Evolutionary conservation across 35 echinoderm and acorn worm genomes (phyloP).

Genomic region (Hemicentrotus pulcherrimus): DNA sequence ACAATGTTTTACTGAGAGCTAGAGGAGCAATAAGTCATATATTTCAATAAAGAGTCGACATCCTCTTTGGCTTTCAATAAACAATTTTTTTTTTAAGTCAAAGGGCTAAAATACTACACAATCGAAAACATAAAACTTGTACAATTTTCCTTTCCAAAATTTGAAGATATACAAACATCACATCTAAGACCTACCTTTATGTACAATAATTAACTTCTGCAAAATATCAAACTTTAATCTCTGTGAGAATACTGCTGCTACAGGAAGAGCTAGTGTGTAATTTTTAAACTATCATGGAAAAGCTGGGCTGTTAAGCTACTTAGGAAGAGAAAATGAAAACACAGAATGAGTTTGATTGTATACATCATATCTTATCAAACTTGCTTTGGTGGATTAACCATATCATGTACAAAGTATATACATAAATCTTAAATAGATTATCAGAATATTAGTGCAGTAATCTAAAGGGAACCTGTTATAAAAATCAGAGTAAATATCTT

Average conservation of each 20-base stretch:
- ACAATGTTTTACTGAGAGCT: no score
- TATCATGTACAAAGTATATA: constrained; percentile 4
- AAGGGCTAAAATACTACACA: neutral
- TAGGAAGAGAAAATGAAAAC: neutral
- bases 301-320: neutral
- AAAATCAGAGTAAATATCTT: neutral
- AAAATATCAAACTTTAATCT: neutral
- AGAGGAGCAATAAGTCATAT: no score
- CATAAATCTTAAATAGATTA: neutral
- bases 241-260: neutral
- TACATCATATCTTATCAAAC: neutral
- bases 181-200: neutral
- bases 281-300: neutral
- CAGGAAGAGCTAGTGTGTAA: neutral
- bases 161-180: neutral
- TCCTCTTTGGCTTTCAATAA: neutral
- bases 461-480: neutral
- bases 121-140: neutral
- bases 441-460: neutral
- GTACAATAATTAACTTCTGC: neutral
- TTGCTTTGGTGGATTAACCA: neutral
- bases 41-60: no score
- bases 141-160: neutral
- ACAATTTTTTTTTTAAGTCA: no score
- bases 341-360: neutral